Percentiles rank a stretch among this genome's conserved stretches.
phyloP scores from a whole-genome alignment of 1,140 invertebrate species.

The Hestina assimilis region DNA sequence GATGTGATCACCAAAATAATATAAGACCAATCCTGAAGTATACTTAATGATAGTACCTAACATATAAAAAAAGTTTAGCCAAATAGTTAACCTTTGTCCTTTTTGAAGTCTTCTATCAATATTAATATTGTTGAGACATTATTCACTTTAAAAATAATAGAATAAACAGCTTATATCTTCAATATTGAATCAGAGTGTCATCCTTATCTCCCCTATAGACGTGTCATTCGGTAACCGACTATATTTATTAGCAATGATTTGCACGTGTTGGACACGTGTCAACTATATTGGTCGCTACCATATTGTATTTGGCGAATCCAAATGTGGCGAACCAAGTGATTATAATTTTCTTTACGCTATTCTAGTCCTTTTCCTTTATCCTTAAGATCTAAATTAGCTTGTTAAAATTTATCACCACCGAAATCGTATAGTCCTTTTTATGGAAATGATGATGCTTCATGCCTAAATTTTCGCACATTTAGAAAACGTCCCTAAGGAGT shows the following conservation, averaged over 20 bases:
- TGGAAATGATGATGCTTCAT: constrained; percentile 16
- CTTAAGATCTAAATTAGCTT: neutral
- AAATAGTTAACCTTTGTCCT: no score
- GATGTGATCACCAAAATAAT: no score
- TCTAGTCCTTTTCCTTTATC: neutral
- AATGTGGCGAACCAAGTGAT: neutral
- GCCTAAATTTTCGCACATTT: constrained; percentile 14
- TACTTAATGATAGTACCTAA: no score
- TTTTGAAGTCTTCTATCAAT: no score
- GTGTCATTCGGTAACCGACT: constrained; percentile 6
- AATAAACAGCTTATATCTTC: neutral
- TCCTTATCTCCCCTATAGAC: constrained; percentile 16
- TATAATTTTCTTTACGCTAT: neutral
- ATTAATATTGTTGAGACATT: no score
- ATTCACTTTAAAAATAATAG: neutral
- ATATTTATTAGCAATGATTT: constrained; percentile 33
- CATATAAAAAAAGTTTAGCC: no score
- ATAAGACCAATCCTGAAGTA: no score
- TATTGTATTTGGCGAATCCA: constrained; percentile 21
- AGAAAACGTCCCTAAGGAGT: constrained; percentile 6
- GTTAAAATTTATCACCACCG: neutral
- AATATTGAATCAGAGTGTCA: neutral
- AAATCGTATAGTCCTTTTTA: constrained; percentile 2
- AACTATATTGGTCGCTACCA: constrained; percentile 36
- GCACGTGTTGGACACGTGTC: constrained; percentile 46